These are phyloP conservation scores for Alcedo atthis DNA, from an alignment of 2,797 vertebrate genomes.

Conservation along the genomic window DNA sequence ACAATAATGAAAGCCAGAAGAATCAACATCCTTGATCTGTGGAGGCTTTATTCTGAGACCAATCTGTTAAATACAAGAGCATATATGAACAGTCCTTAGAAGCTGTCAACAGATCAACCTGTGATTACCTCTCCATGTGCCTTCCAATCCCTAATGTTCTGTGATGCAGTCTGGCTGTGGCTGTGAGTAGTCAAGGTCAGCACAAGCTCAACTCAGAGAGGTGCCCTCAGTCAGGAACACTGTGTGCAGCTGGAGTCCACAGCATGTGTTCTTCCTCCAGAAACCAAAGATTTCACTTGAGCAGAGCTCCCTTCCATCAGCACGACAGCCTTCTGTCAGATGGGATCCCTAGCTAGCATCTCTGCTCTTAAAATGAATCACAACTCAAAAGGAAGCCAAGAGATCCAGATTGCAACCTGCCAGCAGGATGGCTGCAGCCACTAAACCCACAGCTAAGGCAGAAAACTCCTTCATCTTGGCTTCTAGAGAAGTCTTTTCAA, in stretches of 20 bases:
- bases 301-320: background rate
- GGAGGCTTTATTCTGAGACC: background rate
- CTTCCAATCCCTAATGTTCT: too few species aligned
- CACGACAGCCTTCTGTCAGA: background rate
- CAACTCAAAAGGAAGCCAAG: background rate
- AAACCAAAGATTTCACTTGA: background rate
- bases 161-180: background rate
- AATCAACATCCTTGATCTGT: slow-evolving; percentile 87
- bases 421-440: background rate
- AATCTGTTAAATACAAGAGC: slow-evolving; percentile 31
- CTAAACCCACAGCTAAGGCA: background rate
- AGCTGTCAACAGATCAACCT: background rate
- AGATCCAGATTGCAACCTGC: background rate
- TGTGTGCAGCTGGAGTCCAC: background rate
- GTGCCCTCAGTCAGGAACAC: background rate
- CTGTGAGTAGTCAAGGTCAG: background rate
- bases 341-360: background rate
- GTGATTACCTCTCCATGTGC: background rate
- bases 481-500: background rate
- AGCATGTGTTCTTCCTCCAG: background rate
- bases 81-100: background rate
- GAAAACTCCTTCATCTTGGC: background rate
- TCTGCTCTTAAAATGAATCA: background rate
- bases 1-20: slow-evolving; percentile 92
- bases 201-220: background rate